phyloP scores from a whole-genome alignment of 2,888 invertebrate species.

The Oligia strigilis region DNA sequence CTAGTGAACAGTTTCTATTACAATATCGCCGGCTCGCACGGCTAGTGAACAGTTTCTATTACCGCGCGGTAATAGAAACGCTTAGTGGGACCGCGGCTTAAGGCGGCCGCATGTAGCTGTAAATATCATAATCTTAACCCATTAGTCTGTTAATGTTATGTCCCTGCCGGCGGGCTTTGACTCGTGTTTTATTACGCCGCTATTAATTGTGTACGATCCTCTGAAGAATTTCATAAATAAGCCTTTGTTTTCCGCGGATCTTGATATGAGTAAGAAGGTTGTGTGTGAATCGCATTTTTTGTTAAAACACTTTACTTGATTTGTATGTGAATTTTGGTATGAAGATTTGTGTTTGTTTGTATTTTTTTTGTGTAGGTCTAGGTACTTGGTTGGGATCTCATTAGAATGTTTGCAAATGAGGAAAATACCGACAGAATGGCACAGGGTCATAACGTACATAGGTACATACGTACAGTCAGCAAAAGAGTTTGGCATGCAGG shows the following conservation, averaged over 20 bases:
- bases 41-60: constrained; percentile 58
- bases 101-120: constrained; percentile 83
- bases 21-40: constrained; percentile 14
- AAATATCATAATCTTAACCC: constrained; percentile 90
- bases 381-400: background rate
- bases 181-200: constrained; percentile 82
- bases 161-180: constrained; percentile 87
- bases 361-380: background rate
- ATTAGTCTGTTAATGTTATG: constrained; percentile 87
- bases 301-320: constrained; percentile 23
- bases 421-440: background rate
- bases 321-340: constrained; percentile 32
- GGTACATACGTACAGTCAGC: too few species aligned
- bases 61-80: constrained; percentile 47
- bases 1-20: constrained; percentile 59
- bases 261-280: constrained; percentile 47
- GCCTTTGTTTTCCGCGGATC: constrained; percentile 68
- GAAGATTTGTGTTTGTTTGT: constrained; percentile 22
- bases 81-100: constrained; percentile 76
- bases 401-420: background rate
- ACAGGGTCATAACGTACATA: too few species aligned
- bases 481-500: too few species aligned
- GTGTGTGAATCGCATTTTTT: constrained; percentile 47
- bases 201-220: constrained; percentile 84
- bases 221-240: constrained; percentile 69